These are phyloP conservation scores for Trinectes maculatus DNA, from an alignment of 2,113 vertebrate species.

Conservation along the genomic window DNA sequence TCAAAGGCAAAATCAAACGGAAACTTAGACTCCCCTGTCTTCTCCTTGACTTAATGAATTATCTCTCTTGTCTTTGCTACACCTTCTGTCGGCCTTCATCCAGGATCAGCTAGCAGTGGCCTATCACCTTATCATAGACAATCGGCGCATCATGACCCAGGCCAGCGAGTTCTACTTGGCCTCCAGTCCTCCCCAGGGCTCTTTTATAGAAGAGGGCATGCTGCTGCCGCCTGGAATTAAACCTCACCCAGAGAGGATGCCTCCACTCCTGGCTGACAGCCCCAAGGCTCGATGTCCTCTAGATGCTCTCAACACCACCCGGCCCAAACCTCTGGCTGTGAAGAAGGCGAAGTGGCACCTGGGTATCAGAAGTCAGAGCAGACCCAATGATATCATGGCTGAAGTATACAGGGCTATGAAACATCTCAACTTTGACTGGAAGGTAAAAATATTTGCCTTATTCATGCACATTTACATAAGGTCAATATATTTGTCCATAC, in stretches of 20 bases:
- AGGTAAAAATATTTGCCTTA: slow-evolving; percentile 78
- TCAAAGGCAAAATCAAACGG: too few relatives aligned
- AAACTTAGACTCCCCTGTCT: too few relatives aligned
- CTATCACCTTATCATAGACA: slow-evolving; percentile 98
- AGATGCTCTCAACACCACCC: slow-evolving; percentile 97
- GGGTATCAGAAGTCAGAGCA: slow-evolving; percentile 97
- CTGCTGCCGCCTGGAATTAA: slow-evolving; percentile 92
- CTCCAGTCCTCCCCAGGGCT: slow-evolving; percentile 93
- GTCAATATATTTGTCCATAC: neutral
- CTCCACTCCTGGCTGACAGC: slow-evolving; percentile 92
- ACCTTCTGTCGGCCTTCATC: accelerated
- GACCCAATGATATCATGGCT: slow-evolving; percentile 96
- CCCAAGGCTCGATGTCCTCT: slow-evolving; percentile 93
- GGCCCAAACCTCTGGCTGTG: slow-evolving; percentile 92
- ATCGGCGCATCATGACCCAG: slow-evolving; percentile 98
- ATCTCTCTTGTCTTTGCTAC: neutral
- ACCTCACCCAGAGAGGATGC: slow-evolving; percentile 96
- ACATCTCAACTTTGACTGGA: slow-evolving; percentile 96
- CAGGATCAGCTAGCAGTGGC: slow-evolving; percentile 97
- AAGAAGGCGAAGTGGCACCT: slow-evolving; percentile 99
- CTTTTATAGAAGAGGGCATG: slow-evolving; percentile 96
- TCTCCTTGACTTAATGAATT: neutral
- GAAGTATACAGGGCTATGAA: slow-evolving; percentile 98
- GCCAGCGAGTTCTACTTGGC: slow-evolving; percentile 99
- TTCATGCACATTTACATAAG: neutral